phyloP scores from a whole-genome alignment of 2,113 vertebrate genomes.

The Garra rufa region DNA sequence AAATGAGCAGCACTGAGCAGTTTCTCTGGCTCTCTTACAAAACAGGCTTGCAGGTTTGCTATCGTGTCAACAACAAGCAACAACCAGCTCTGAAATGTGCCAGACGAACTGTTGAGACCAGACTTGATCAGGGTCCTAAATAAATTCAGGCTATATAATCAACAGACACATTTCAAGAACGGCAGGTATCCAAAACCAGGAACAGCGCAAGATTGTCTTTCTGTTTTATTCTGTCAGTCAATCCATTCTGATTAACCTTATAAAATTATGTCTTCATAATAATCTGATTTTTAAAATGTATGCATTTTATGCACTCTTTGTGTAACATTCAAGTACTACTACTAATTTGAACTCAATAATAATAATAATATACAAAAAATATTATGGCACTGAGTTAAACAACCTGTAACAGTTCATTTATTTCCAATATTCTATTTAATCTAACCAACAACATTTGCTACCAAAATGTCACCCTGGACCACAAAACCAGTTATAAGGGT shows the following conservation, averaged over 20 bases:
- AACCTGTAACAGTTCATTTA: background rate
- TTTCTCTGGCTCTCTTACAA: background rate
- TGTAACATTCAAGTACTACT: background rate
- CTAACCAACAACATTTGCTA: background rate
- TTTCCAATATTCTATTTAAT: background rate
- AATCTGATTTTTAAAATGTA: background rate
- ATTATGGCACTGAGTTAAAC: background rate
- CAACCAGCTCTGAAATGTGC: background rate
- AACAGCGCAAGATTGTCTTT: background rate
- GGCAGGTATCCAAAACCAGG: background rate
- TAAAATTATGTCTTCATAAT: background rate
- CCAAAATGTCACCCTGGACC: background rate
- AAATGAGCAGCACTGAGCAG: background rate
- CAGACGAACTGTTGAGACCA: background rate
- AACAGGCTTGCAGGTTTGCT: background rate
- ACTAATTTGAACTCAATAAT: background rate
- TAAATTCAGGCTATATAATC: background rate
- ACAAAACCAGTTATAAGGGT: no score
- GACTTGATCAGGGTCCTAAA: background rate
- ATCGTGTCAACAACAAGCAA: background rate
- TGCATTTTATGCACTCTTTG: background rate
- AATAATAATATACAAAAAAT: background rate
- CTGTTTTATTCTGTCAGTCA: background rate
- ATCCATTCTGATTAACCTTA: background rate
- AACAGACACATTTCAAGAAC: background rate